Evolutionary conservation across 2,797 vertebrate species (phyloP), one percentile per base, ranked within the genome.

Genomic region (Columba guinea): DNA sequence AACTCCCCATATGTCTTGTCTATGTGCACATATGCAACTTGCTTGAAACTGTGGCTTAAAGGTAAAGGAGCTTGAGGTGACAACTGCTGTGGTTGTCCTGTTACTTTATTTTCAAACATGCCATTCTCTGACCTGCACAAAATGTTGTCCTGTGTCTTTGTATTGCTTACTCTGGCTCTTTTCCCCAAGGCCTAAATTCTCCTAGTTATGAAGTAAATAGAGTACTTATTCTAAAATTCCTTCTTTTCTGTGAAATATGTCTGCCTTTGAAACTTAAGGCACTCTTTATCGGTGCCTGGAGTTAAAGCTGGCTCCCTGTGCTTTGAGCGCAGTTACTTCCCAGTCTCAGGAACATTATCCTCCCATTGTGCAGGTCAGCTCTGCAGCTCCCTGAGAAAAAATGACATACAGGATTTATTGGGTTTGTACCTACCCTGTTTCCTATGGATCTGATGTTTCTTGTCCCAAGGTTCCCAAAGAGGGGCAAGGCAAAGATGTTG

Each of bases 1-100:
- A 51, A 17, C 52, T 62, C 8, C 32, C 82, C 1, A 0, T 30
- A 13, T 48, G 11, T 24, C 19, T 74, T 84, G 24, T n/a, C 19
- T 4, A 7, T 27, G 8, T 52, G 4, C 2, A 1, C 0, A 1
- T 10, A 28, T 13, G 5, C 3, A 22, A 8, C 2, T 37, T 1
- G 6, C 2, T 35, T 75, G 60, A 83, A 84, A 44, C 24, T 53
- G 51, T 10, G 19, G 9, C 4, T 83, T 0, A 28, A 64, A 76
- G 41, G 30, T 44, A n/a, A 10, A 55, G 58, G 6, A 49, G 20
- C 7, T 58, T 3, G 3, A 67, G 32, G 5, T 63, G 26, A 8
- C 1, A 10, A 10, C 0, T 2, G 5, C 2, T 75, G 0, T 64
- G 26, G 13, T 9, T 86, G 19, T 14, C 12, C 4, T 58, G 3